Percentiles rank a stretch among this genome's conserved stretches.
Conservation (phyloP, 2,888 invertebrate genomes). For the Branchipolynoe longqiensis region DNA sequence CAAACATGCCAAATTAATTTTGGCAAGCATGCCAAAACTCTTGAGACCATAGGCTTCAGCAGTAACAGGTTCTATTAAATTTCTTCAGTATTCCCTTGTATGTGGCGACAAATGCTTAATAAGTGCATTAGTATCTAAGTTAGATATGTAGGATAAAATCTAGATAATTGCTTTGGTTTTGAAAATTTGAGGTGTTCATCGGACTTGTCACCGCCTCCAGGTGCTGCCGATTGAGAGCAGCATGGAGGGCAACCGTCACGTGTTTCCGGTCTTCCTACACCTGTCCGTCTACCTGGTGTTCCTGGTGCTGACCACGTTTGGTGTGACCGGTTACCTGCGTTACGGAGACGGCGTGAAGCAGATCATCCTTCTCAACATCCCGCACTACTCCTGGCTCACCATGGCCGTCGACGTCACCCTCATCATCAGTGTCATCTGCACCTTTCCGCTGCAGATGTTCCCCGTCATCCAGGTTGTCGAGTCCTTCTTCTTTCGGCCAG, state of each 20-base stretch:
- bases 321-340: constrained; percentile 75
- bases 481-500: constrained; percentile 69
- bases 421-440: constrained; percentile 76
- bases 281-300: constrained; percentile 72
- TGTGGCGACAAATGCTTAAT: no score
- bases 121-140: no score
- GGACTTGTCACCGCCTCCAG: no score
- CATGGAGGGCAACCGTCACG: constrained; percentile 79
- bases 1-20: no score
- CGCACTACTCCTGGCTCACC: constrained; percentile 69
- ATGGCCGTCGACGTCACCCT: constrained; percentile 75
- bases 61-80: no score
- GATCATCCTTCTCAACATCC: constrained; percentile 74
- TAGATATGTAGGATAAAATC: no score
- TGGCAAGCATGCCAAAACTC: no score
- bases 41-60: no score
- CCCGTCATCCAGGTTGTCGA: constrained; percentile 78
- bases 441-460: constrained; percentile 78
- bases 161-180: no score
- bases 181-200: no score
- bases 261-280: constrained; percentile 75
- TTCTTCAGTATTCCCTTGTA: no score
- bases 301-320: constrained; percentile 72
- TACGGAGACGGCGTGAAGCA: constrained; percentile 74
- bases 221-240: constrained; percentile 79